Evolutionary conservation across 2,888 invertebrate genomes (phyloP), one percentile per base, ranked within the genome.

Genomic region (Ichneumon xanthorius): DNA sequence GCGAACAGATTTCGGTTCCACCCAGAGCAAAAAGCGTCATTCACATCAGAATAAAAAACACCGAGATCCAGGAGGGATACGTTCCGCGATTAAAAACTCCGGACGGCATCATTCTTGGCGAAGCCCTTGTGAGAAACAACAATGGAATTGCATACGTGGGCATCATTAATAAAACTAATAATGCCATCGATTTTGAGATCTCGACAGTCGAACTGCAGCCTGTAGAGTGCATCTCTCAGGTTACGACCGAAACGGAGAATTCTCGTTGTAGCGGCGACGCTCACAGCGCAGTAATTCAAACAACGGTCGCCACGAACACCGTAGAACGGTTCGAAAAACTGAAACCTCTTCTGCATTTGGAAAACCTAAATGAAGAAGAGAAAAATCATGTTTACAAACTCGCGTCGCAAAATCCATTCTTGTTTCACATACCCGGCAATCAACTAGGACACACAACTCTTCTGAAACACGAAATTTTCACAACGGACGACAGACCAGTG

Each of bases 291-390:
- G 22, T 22, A 22, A 22, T 22, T 22, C 22, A 22, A 22, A 22
- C 22, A 22, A 22, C 22, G 22, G 22, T 22, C 22, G 22, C 22
- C 22, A 22, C 22, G 22, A 22, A 22, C 22, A 22, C 22, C 22
- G 22, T 22, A 16, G 65, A 55, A 11, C 63, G 80, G 55, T 80
- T 72, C 40, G 26, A 63, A 7, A 71, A 22, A n/a, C 22, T 50
- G 19, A 79, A 79, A 22, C 9, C 65, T 37, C 79, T 79, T 16
- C 33, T 79, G 37, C 79, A 71, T 48, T 61, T 78, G 30, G 22
- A 58, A 2, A 16, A 30, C 26, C n/a, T 73, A 65, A 70, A 80
- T 53, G 80, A 80, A 37, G 19, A 22, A 53, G 75, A 75, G 75
- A 75, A 48, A 67, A 65, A 26, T 33, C 71, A 72, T 11, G 79